Percentiles rank a stretch among this genome's conserved stretches.
Conservation (phyloP, 2,888 invertebrate genomes). For the Carterocephalus palaemon region DNA sequence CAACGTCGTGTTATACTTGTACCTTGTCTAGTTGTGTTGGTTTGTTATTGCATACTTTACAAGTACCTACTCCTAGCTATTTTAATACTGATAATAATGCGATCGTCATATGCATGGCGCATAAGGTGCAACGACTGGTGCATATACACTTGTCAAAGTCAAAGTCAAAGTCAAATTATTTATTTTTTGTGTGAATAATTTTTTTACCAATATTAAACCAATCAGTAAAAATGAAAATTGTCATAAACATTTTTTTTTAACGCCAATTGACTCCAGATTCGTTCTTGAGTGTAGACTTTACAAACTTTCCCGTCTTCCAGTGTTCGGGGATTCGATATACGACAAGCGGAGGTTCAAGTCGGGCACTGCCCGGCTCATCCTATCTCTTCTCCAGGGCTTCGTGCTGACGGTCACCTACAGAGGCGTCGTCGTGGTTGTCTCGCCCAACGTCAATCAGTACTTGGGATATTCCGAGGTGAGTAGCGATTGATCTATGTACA, state of each 20-base stretch:
- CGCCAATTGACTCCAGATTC: too few species aligned
- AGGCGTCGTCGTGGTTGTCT: slow-evolving; percentile 91
- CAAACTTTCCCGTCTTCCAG: too few species aligned
- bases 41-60: slow-evolving; percentile 14
- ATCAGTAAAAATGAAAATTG: too few species aligned
- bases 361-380: slow-evolving; percentile 72
- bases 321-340: slow-evolving; percentile 85
- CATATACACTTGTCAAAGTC: too few species aligned
- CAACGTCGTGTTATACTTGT: slow-evolving; percentile 6
- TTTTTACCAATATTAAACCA: too few species aligned
- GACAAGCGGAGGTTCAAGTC: slow-evolving; percentile 53
- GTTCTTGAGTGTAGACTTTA: too few species aligned
- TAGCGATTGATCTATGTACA: too few species aligned
- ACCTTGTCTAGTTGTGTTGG: slow-evolving; percentile 5
- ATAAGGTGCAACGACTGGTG: neutral
- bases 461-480: slow-evolving; percentile 89
- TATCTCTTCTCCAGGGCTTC: slow-evolving; percentile 86
- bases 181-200: too few species aligned
- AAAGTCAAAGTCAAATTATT: too few species aligned
- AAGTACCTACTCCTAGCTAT: slow-evolving; percentile 8
- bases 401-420: slow-evolving; percentile 86
- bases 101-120: slow-evolving; percentile 8
- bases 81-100: slow-evolving; percentile 17
- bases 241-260: too few species aligned
- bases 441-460: slow-evolving; percentile 87